These are phyloP conservation scores for Amiota communis DNA, from an alignment of 2,888 invertebrate species.

Conservation along the genomic window DNA sequence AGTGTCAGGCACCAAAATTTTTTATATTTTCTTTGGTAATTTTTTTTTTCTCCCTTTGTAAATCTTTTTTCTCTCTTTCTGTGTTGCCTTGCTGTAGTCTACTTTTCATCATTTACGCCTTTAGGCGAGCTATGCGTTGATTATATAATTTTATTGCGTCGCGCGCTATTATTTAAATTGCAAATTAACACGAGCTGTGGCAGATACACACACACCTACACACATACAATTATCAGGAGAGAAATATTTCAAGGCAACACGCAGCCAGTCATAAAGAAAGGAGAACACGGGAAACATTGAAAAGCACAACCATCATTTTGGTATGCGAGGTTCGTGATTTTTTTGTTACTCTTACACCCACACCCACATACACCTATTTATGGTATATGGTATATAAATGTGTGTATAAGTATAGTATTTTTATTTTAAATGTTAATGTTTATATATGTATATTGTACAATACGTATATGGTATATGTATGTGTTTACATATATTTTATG, in stretches of 20 bases:
- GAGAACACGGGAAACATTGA: neutral
- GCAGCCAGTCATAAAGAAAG: neutral
- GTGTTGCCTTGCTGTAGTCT: neutral
- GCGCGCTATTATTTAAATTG: constrained; percentile 23
- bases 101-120: constrained; percentile 4
- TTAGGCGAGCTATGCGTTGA: constrained; percentile 4
- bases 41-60: neutral
- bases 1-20: neutral
- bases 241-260: constrained; percentile 22
- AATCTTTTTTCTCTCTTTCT: neutral
- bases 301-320: constrained; percentile 5
- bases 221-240: neutral
- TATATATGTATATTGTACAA: too few species aligned
- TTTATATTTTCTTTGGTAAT: neutral
- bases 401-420: too few species aligned
- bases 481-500: too few species aligned
- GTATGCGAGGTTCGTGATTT: constrained; percentile 20
- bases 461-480: too few species aligned
- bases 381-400: too few species aligned
- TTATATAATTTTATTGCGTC: constrained; percentile 22
- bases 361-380: too few species aligned
- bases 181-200: constrained; percentile 26
- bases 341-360: too few species aligned
- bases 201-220: neutral
- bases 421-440: too few species aligned